Evolutionary conservation across 2,797 vertebrate genomes (phyloP), one percentile per base, ranked within the genome.

Genomic region (Microtus obscurus): DNA sequence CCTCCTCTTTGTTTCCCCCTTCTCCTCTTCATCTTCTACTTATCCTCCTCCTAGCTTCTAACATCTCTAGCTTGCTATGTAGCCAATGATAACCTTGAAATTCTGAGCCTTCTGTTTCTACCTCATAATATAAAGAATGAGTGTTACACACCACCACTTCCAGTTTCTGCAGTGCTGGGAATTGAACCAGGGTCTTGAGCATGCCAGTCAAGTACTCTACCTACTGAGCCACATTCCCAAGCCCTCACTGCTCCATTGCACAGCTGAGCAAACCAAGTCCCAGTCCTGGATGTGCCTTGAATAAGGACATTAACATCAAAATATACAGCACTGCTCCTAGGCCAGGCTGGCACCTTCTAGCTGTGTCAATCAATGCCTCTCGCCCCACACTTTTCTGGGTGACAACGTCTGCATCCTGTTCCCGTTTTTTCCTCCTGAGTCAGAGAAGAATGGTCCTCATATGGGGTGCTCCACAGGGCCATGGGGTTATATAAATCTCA

Each of bases 401-500:
- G 65, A 78, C 51, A 10, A 3, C 65, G 3, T 45, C 48, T 67
- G 40, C 61, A 51, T 48, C 25, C 16, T 93, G 78, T 95, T 93
- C 76, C 61, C 77, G 69, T 53, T 91, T 82, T 43, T 95, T 91
- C 13, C 89, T 77, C 31, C 53, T 90, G 45, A 53, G 29, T 59
- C 53, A 37, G n/a, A 40, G 40, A 93, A 78, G 53, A 23, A 61
- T 56, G 79, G 11, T 19, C 53, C 37, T 53, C 21, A 77, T 74
- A 14, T 73, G 63, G n/a, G 43, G 69, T 45, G 25, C 34, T 67
- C 2, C 53, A 2, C 13, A 80, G 80, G 29, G 48, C 31, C 11
- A 89, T 53, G 73, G 69, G 78, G 43, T 65, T 94, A 94, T 90
- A 96, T 94, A 97, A 91, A 34, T 43, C 2, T 48, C 71, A 45